Conservation (phyloP, 2,888 invertebrate species). For the Nemotelus nigrinus region DNA sequence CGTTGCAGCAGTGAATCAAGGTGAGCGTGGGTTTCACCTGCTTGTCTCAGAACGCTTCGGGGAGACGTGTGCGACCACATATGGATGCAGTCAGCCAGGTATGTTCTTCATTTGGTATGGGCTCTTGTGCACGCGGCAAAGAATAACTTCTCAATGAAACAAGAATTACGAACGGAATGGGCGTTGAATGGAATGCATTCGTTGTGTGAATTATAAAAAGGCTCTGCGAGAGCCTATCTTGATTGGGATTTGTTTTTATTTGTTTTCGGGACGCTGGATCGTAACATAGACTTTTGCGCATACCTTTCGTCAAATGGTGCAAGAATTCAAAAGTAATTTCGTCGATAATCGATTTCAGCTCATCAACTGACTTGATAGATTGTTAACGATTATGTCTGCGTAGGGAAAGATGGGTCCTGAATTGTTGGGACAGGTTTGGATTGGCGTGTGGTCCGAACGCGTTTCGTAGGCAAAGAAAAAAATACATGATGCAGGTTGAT, state of each 20-base stretch:
- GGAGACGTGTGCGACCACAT: background rate
- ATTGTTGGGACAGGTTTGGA: too few species aligned
- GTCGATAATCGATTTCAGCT: conserved; percentile 5
- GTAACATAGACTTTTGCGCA: background rate
- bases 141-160: background rate
- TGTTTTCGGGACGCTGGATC: background rate
- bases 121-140: background rate
- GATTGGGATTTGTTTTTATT: conserved; percentile 25
- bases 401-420: too few species aligned
- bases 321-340: background rate
- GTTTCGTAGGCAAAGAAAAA: too few species aligned
- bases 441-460: too few species aligned
- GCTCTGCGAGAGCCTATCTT: conserved; percentile 17
- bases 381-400: too few species aligned
- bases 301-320: background rate
- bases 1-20: background rate
- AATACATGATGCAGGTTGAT: too few species aligned
- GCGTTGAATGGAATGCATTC: conserved; percentile 28
- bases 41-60: background rate
- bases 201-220: background rate
- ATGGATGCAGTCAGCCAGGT: background rate
- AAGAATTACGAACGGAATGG: background rate
- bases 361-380: too few species aligned
- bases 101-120: too few species aligned
- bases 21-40: conserved; percentile 12